Evolutionary conservation across 53 echinoderm and acorn worm species (phyloP).

Genomic region (Echinometra lucunter): DNA sequence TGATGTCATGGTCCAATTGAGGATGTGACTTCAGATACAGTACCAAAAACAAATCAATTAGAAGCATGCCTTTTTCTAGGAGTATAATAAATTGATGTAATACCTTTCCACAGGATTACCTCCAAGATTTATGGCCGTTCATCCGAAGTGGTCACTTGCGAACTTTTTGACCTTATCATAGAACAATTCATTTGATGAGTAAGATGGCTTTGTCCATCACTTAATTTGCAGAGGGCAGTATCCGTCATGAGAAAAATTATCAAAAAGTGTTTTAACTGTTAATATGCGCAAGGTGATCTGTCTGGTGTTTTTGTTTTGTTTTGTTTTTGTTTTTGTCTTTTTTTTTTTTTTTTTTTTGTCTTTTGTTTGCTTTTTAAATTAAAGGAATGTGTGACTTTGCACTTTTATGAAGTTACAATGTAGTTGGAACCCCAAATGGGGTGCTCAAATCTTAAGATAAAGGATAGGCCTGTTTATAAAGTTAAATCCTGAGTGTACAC

Average conservation of each 20-base stretch:
- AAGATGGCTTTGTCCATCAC: neutral
- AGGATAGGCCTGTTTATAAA: too few species aligned
- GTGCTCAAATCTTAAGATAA: too few species aligned
- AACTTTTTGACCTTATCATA: neutral
- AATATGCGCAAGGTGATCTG: neutral
- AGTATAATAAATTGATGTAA: neutral
- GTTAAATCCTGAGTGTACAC: too few species aligned
- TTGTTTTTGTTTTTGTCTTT: too few species aligned
- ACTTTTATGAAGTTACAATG: neutral
- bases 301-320: neutral
- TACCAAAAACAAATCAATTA: neutral
- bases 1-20: neutral
- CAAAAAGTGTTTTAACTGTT: neutral
- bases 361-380: too few species aligned
- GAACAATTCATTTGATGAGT: neutral
- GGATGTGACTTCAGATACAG: neutral
- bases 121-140: neutral
- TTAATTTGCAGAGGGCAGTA: neutral
- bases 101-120: neutral
- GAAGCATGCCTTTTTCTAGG: neutral
- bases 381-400: neutral
- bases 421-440: too few species aligned
- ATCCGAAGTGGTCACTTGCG: constrained; percentile 11
- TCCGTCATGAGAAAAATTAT: neutral
- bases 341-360: too few species aligned